Base-by-base conservation (phyloP, 1,140 invertebrate species). In the Papilio polyxenes region DNA sequence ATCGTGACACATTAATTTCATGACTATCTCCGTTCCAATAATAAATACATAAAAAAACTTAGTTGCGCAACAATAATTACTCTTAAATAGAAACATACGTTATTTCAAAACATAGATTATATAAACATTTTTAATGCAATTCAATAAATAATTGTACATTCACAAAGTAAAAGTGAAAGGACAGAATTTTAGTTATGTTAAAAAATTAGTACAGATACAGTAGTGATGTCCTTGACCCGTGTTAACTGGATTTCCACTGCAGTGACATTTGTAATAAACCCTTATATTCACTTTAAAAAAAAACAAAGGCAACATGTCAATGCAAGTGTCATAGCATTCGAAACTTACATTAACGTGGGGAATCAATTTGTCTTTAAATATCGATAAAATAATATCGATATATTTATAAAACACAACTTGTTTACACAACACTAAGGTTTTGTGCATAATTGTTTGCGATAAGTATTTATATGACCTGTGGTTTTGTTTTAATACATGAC, bases 401-500 rank as follows among this genome's bases (percentile, higher is more conserved):
- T 59, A 62, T 62, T 62, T 62, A 23, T 62, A 62, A 3, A 62
- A 23, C 20, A 23, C n/a, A 20, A 62, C 4, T 37, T 69, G 23
- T 40, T 15, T 69, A 69, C 65, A 69, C 65, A 69, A 69, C 65
- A 69, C 23, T 69, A 69, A 37, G 31, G 62, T 59, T 59, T n/a
- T 59, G 17, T 59, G 17, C 56, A 59, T 31, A 65, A 65, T 65
- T 65, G 62, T 65, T 65, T 65, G 8, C 62, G 62, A 65, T 62
- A 23, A 69, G 31, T 69, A 15, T 65, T 65, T 20, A 69, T 69
- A 31, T 69, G 65, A 72, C 65, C 65, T 72, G 23, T 11, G 31
- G 40, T 69, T 69, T 37, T 72, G 65, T 72, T 72, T 72, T 72
- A 72, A 72, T 72, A 72, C 31, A 72, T 3, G 13, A 72, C 65